These are phyloP conservation scores for Phalera bucephala DNA, from an alignment of 2,888 invertebrate genomes.

Conservation along the genomic window DNA sequence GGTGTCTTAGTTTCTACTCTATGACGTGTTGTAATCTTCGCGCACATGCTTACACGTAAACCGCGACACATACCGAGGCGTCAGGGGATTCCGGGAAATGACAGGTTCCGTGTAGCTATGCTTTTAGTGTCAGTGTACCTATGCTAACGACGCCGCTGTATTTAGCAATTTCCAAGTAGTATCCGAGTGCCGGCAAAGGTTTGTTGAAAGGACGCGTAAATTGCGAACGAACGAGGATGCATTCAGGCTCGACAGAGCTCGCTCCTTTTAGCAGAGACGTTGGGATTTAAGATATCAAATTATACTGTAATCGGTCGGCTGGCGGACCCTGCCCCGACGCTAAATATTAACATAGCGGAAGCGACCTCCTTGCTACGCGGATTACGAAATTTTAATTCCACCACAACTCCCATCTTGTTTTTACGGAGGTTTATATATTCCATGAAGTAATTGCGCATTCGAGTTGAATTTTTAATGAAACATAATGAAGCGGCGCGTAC, in stretches of 20 bases:
- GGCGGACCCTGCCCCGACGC: constrained; percentile 46
- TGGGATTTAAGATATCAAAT: constrained; percentile 76
- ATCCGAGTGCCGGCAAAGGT: constrained; percentile 39
- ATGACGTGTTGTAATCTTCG: constrained; percentile 15
- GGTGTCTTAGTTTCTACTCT: constrained; percentile 41
- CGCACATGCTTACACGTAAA: background rate
- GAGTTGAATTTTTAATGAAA: constrained; percentile 77
- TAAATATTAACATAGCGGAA: constrained; percentile 75
- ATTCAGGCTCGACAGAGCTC: constrained; percentile 65
- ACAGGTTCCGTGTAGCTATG: constrained; percentile 3
- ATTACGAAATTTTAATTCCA: constrained; percentile 72
- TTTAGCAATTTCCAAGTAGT: constrained; percentile 46
- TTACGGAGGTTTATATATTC: constrained; percentile 75
- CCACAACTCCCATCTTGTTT: constrained; percentile 67
- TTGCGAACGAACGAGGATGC: constrained; percentile 68
- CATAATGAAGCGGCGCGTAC: constrained; percentile 63
- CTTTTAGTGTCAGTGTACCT: constrained; percentile 25
- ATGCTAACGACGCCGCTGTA: constrained; percentile 32
- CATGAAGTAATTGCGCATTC: constrained; percentile 73
- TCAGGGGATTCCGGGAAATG: constrained; percentile 10
- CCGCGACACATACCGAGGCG: constrained; percentile 5
- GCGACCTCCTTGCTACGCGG: constrained; percentile 63
- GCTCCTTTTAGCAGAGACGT: constrained; percentile 55
- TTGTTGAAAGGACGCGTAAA: constrained; percentile 71
- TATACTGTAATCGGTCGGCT: constrained; percentile 71